These are phyloP conservation scores for Megalopta genalis DNA, from an alignment of 1,140 invertebrate species.

Conservation along the genomic window DNA sequence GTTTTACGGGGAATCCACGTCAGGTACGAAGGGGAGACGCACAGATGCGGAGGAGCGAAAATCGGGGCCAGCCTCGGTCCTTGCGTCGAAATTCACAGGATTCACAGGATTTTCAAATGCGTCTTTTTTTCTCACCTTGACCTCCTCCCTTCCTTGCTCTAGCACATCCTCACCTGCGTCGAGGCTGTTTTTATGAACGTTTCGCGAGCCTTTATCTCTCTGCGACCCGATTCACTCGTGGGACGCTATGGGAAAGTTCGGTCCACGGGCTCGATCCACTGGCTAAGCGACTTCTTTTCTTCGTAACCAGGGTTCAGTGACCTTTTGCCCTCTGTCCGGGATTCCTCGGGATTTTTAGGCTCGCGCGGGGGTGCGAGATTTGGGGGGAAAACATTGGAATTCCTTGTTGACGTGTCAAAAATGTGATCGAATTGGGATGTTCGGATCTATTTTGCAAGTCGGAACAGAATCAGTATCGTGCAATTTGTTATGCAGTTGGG, in stretches of 20 bases:
- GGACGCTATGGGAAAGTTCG: slow-evolving; percentile 65
- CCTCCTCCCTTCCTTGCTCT: slow-evolving; percentile 26
- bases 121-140: slow-evolving; percentile 23
- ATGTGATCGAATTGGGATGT: too few relatives aligned
- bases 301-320: slow-evolving; percentile 48
- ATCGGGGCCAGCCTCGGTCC: slow-evolving; percentile 39
- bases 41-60: slow-evolving; percentile 58
- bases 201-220: slow-evolving; percentile 56
- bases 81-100: slow-evolving; percentile 42
- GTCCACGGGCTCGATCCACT: slow-evolving; percentile 35
- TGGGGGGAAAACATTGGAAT: too few relatives aligned
- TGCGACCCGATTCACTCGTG: slow-evolving; percentile 54
- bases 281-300: slow-evolving; percentile 67
- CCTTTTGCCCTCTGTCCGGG: slow-evolving; percentile 34
- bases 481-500: too few relatives aligned
- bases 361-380: slow-evolving; percentile 51
- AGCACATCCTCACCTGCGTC: slow-evolving; percentile 62
- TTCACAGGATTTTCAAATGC: slow-evolving; percentile 67
- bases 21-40: slow-evolving; percentile 68
- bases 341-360: slow-evolving; percentile 56
- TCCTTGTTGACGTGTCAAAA: too few relatives aligned
- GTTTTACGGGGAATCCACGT: slow-evolving; percentile 67
- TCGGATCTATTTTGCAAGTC: too few relatives aligned
- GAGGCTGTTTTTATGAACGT: slow-evolving; percentile 60
- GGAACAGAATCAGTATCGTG: too few relatives aligned